phyloP scores from a whole-genome alignment of 2,888 invertebrate genomes.

The Pheosia tremula region DNA sequence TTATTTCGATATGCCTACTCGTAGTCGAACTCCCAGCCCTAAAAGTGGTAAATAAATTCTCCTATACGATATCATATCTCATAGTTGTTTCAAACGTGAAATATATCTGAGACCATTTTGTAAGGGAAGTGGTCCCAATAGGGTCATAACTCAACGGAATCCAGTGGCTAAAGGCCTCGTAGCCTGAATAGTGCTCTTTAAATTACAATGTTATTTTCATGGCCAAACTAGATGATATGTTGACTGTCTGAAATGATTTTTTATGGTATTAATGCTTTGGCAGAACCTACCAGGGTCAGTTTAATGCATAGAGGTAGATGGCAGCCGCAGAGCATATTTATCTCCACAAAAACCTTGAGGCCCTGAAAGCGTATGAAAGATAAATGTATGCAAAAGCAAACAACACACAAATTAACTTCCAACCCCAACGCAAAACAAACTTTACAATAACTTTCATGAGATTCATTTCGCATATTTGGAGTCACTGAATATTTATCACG shows the following conservation, averaged over 20 bases:
- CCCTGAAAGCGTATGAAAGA: neutral
- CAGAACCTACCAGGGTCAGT: no score
- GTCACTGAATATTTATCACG: conserved; percentile 42
- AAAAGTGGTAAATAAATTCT: conserved; percentile 8
- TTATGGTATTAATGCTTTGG: no score
- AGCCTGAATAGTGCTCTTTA: conserved; percentile 33
- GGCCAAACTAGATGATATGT: no score
- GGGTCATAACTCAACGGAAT: conserved; percentile 31
- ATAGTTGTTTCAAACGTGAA: conserved; percentile 36
- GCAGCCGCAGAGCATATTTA: no score
- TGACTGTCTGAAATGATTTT: no score
- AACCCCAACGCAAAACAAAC: conserved; percentile 8
- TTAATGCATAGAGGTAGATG: no score
- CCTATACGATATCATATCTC: conserved; percentile 29
- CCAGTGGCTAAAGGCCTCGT: conserved; percentile 33
- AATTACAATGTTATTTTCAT: conserved; percentile 11
- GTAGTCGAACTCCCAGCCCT: neutral
- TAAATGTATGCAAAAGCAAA: neutral
- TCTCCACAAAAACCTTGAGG: neutral
- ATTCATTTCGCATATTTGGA: conserved; percentile 36
- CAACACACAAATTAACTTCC: neutral
- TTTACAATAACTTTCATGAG: conserved; percentile 22
- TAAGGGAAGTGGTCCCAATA: conserved; percentile 36
- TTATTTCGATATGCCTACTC: neutral
- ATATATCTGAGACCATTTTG: conserved; percentile 42